Conservation (phyloP, 1,140 invertebrate genomes). For the Acyrthosiphon pisum region DNA sequence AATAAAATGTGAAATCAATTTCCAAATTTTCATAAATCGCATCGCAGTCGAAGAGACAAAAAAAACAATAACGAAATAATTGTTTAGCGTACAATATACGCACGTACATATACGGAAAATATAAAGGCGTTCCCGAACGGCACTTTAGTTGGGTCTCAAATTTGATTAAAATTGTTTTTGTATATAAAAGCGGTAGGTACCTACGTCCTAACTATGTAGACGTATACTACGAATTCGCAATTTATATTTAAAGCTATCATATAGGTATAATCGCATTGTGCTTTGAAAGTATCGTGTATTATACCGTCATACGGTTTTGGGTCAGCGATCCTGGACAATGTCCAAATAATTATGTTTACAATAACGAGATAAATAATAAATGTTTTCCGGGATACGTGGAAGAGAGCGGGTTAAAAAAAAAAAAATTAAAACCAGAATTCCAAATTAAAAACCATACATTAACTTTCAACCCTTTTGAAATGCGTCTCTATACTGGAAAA, state of each 20-base stretch:
- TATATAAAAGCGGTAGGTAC: neutral
- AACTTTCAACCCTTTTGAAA: neutral
- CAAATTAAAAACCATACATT: slow-evolving; percentile 27
- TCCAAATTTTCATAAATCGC: neutral
- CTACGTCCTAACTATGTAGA: neutral
- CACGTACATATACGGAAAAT: neutral
- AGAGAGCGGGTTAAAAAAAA: neutral
- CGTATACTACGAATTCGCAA: neutral
- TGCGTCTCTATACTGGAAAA: neutral
- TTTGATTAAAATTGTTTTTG: slow-evolving; percentile 14
- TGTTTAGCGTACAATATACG: neutral
- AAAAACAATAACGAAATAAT: neutral
- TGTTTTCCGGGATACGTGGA: neutral
- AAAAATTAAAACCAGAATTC: neutral
- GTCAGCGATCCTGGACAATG: neutral
- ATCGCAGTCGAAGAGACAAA: neutral
- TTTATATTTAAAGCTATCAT: neutral
- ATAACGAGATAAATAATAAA: slow-evolving; percentile 20
- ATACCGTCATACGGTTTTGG: neutral
- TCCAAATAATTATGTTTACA: slow-evolving; percentile 16
- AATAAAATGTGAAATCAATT: neutral
- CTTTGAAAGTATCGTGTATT: neutral
- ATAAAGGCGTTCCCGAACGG: neutral
- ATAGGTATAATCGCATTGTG: slow-evolving; percentile 8
- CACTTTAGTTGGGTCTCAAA: neutral